phyloP scores from a whole-genome alignment of 2,113 vertebrate species.

The Scatophagus argus region DNA sequence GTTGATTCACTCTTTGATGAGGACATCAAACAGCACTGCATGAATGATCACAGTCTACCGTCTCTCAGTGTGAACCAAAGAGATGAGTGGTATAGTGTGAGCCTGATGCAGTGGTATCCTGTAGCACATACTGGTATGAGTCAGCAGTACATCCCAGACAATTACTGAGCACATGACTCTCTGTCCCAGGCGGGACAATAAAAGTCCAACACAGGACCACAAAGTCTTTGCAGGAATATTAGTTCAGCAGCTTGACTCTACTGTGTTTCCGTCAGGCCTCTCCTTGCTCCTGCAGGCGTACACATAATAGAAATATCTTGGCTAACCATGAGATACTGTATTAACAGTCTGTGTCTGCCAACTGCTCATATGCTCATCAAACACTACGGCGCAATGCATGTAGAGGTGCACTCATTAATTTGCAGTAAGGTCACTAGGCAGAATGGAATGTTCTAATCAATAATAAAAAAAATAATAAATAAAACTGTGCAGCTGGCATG shows the following conservation, averaged over 20 bases:
- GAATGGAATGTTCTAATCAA: conserved; percentile 25
- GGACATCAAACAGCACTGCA: conserved; percentile 35
- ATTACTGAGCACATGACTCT: conserved; percentile 49
- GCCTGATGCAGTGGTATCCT: conserved; percentile 35
- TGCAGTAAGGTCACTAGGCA: conserved; percentile 16
- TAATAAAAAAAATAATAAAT: conserved; percentile 5
- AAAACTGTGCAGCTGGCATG: not conserved
- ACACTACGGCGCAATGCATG: not conserved
- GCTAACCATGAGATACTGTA: not conserved
- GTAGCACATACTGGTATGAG: conserved; percentile 57
- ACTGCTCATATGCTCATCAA: conserved; percentile 11
- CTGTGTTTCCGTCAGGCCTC: conserved; percentile 1
- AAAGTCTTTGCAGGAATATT: conserved; percentile 45
- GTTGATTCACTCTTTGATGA: conserved; percentile 35
- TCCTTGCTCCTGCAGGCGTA: not conserved
- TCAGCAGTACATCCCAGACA: conserved; percentile 64
- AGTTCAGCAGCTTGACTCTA: conserved; percentile 19
- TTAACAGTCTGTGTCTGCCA: conserved; percentile 1
- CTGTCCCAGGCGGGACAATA: conserved; percentile 18
- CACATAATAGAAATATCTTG: conserved; percentile 27
- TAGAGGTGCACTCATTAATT: not conserved
- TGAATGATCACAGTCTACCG: conserved; percentile 18
- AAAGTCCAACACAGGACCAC: conserved; percentile 37
- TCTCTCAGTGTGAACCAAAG: conserved; percentile 20
- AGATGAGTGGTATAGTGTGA: conserved; percentile 26